phyloP scores from a whole-genome alignment of 2,888 invertebrate genomes.

The Nowickia ferox region DNA sequence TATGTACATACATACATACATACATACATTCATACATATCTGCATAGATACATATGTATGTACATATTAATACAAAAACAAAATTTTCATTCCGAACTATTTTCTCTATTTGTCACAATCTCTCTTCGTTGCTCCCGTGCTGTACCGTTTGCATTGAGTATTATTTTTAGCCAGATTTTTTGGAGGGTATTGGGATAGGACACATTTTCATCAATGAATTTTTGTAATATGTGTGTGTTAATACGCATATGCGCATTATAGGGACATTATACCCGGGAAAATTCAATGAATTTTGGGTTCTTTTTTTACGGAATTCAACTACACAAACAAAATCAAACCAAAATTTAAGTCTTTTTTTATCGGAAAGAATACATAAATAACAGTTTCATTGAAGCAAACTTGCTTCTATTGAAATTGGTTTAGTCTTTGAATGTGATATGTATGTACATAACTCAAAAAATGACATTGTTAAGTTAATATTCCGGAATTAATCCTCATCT shows the following conservation, averaged over 20 bases:
- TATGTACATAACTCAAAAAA: background rate
- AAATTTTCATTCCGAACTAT: constrained; percentile 69
- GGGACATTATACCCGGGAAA: constrained; percentile 63
- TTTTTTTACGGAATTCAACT: constrained; percentile 22
- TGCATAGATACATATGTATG: no score
- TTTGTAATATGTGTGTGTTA: constrained; percentile 11
- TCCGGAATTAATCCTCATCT: no score
- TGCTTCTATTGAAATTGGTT: background rate
- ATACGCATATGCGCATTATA: constrained; percentile 68
- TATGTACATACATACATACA: background rate
- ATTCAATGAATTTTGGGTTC: constrained; percentile 65
- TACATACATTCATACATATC: no score
- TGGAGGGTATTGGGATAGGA: constrained; percentile 69
- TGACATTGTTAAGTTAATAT: no score
- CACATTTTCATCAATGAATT: constrained; percentile 72
- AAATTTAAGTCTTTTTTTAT: background rate
- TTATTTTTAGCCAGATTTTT: constrained; percentile 64
- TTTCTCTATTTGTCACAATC: constrained; percentile 56
- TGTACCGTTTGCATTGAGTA: constrained; percentile 42
- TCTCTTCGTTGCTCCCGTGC: constrained; percentile 18
- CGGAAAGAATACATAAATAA: background rate
- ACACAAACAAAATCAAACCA: background rate
- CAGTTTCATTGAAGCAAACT: constrained; percentile 4
- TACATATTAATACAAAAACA: constrained; percentile 38
- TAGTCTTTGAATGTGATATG: background rate